Conservation (phyloP, 2,888 invertebrate species). For the Andrena chrysosceles region DNA sequence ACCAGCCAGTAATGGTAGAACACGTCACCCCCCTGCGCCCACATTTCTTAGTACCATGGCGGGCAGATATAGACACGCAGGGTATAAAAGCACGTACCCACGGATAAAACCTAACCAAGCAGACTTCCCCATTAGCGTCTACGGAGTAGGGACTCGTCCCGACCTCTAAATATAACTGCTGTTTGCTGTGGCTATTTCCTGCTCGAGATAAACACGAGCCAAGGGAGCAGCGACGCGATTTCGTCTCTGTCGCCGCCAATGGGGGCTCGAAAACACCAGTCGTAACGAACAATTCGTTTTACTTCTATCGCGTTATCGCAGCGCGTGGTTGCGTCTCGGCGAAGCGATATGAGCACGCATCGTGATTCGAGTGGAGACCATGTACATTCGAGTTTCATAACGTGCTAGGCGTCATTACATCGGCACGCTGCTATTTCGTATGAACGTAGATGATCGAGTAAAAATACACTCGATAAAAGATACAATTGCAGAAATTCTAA, state of each 20-base stretch:
- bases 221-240: conserved; percentile 50
- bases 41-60: background rate
- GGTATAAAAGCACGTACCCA: conserved; percentile 22
- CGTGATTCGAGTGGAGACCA: conserved; percentile 16
- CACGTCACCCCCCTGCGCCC: too few relatives aligned
- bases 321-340: background rate
- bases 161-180: conserved; percentile 74
- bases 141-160: conserved; percentile 31
- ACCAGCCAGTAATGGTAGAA: background rate
- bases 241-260: conserved; percentile 1
- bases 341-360: conserved; percentile 5
- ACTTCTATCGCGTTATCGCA: background rate
- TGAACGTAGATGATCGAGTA: background rate
- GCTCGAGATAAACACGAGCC: conserved; percentile 67
- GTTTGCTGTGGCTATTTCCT: conserved; percentile 71
- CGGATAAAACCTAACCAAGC: conserved; percentile 31
- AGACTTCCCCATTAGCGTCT: conserved; percentile 38
- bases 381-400: conserved; percentile 30
- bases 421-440: conserved; percentile 28
- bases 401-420: conserved; percentile 30
- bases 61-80: conserved; percentile 12
- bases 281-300: background rate
- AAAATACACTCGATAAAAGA: background rate
- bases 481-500: background rate
- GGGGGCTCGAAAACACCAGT: conserved; percentile 5